Evolutionary conservation across 2,888 invertebrate genomes (phyloP), one percentile per base, ranked within the genome.

Genomic region (Dione vanillae): DNA sequence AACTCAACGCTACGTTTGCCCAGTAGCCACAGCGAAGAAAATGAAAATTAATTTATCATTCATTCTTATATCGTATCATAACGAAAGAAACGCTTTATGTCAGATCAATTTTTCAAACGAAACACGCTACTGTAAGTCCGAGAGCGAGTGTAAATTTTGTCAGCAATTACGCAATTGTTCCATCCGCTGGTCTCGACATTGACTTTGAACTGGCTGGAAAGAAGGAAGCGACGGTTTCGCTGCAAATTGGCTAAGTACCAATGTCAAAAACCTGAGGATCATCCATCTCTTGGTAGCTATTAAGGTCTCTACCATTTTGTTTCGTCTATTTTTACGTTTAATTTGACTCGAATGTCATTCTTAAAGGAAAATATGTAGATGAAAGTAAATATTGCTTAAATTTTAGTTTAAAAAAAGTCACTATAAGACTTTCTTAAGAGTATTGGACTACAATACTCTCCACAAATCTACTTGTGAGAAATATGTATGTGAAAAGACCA

Each of bases 141-240:
- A 19, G 49, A 9, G 71, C 37, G 37, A 19, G 49, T 14, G 71
- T 51, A 67, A 67, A 71, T 71, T 71, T 74, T 65, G 62, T 61
- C 43, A 45, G 12, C 75, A 76, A 74, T 77, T 76, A 73, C 76
- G 78, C 72, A 76, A 78, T 78, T 78, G 69, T 35, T 40, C n/a
- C 67, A 71, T 70, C 74, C 75, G 59, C 67, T 37, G 73, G 72
- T 69, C 78, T 69, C 78, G 85, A 81, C 85, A 85, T 85, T 85
- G 85, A 85, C 85, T 85, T 85, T 85, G 85, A 85, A 85, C 85
- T 82, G 77, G 70, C 54, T 37, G n/a, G 77, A 70, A 76, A 71
- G 70, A 72, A 77, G 78, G 76, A 80, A 78, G 82, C 45, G 75
- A 52, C 71, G 74, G 75, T 72, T 79, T 75, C 71, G 72, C 70